Conservation (phyloP, 2,888 invertebrate genomes). For the Xestoiulus laeticollis region DNA sequence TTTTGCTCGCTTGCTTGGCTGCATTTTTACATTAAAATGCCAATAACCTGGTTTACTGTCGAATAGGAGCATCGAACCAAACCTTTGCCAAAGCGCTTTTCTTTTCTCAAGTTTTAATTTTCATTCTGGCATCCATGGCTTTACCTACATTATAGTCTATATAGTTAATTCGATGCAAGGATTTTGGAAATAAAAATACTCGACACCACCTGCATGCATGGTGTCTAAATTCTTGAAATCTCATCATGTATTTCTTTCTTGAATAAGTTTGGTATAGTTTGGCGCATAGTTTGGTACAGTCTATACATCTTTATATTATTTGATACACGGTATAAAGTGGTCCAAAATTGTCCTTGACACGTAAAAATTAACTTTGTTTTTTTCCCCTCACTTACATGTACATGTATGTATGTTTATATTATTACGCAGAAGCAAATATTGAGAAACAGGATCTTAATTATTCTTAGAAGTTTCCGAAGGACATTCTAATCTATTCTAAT, state of each 20-base stretch:
- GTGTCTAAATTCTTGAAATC: not conserved
- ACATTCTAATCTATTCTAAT: too few species aligned
- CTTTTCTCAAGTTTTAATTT: slow-evolving; percentile 41
- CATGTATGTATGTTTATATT: too few species aligned
- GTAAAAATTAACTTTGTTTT: too few species aligned
- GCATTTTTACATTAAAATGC: slow-evolving; percentile 39
- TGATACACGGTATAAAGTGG: too few species aligned
- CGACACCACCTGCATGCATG: not conserved
- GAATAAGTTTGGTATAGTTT: too few species aligned
- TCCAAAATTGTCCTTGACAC: too few species aligned
- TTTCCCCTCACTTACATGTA: too few species aligned
- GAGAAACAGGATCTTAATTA: too few species aligned
- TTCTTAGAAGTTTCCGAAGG: too few species aligned
- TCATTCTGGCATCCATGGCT: not conserved
- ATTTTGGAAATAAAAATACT: not conserved
- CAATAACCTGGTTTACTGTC: slow-evolving; percentile 32
- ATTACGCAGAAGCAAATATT: too few species aligned
- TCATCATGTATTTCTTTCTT: not conserved
- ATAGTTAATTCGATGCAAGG: not conserved
- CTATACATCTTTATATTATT: too few species aligned
- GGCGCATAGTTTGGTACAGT: too few species aligned
- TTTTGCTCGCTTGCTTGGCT: slow-evolving; percentile 41
- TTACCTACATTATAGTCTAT: not conserved
- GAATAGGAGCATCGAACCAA: slow-evolving; percentile 41
- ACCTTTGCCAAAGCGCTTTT: slow-evolving; percentile 10